Evolutionary conservation across 2,888 invertebrate genomes (phyloP).

Genomic region (Brachynemurus nebulosus): DNA sequence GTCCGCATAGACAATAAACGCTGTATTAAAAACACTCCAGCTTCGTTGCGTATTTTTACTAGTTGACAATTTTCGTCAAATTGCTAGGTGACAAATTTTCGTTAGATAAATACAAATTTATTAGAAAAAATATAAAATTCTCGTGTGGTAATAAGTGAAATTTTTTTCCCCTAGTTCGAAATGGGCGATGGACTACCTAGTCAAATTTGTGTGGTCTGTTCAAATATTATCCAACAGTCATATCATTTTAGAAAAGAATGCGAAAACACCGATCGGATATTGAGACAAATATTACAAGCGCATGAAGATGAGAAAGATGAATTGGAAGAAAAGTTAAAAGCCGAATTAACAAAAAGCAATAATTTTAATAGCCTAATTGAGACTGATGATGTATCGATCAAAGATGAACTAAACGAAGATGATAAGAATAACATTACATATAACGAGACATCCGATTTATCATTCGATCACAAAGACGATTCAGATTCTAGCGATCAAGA

Average conservation of each 20-base stretch:
- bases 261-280: slow-evolving; percentile 2
- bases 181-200: neutral
- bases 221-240: slow-evolving; percentile 1
- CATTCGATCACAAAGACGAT: neutral
- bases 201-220: slow-evolving; percentile 4
- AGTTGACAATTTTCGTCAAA: no score
- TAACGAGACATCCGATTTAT: neutral
- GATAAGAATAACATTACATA: neutral
- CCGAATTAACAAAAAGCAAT: neutral
- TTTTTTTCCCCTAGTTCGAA: neutral
- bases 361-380: neutral
- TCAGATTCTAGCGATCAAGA: neutral
- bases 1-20: no score
- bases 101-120: no score
- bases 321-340: neutral
- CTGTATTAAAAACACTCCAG: no score
- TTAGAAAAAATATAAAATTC: no score
- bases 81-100: no score
- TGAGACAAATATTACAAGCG: neutral
- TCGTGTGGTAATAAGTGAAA: no score
- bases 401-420: neutral
- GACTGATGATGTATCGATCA: neutral
- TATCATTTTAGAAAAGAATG: slow-evolving; percentile 4
- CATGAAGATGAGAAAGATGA: neutral
- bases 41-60: no score